Percentiles rank a stretch among this genome's conserved stretches.
Conservation (phyloP, 2,113 vertebrate genomes). For the Cryptomyrus ogoouensis region DNA sequence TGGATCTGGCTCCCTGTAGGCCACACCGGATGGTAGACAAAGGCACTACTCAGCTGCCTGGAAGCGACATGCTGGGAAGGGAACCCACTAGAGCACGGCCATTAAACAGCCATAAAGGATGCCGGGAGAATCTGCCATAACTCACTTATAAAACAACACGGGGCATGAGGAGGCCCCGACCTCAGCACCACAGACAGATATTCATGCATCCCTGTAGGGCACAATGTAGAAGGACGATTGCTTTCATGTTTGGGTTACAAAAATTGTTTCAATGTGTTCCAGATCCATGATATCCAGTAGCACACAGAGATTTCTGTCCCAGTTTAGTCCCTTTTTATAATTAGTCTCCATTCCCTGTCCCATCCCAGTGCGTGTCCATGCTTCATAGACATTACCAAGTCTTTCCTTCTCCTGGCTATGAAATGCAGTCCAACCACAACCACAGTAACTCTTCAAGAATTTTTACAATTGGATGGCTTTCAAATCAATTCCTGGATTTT, state of each 20-base stretch:
- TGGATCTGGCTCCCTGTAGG: conserved; percentile 25
- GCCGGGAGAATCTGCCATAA: conserved; percentile 37
- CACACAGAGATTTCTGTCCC: conserved; percentile 21
- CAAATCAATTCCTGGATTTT: conserved; percentile 21
- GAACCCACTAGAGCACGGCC: conserved; percentile 31
- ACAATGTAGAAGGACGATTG: conserved; percentile 4
- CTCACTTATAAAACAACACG: conserved; percentile 43
- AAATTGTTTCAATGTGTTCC: conserved; percentile 19
- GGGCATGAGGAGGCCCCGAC: conserved; percentile 22
- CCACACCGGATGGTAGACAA: conserved; percentile 36
- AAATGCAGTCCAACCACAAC: conserved; percentile 43
- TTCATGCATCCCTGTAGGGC: background rate
- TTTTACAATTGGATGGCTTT: conserved; percentile 40
- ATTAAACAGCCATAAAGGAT: conserved; percentile 28
- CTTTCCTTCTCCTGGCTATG: conserved; percentile 47
- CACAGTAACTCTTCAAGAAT: conserved; percentile 43
- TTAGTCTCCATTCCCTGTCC: conserved; percentile 14
- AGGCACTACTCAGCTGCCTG: conserved; percentile 38
- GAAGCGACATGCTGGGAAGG: conserved; percentile 41
- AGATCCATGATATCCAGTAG: conserved; percentile 29
- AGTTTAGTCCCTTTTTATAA: conserved; percentile 34
- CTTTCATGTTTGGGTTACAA: conserved; percentile 28
- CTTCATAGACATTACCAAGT: conserved; percentile 52
- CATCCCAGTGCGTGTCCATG: conserved; percentile 41
- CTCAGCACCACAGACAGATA: conserved; percentile 22